These are phyloP conservation scores for Lates calcarifer DNA, from an alignment of 2,113 vertebrate genomes.

Conservation along the genomic window DNA sequence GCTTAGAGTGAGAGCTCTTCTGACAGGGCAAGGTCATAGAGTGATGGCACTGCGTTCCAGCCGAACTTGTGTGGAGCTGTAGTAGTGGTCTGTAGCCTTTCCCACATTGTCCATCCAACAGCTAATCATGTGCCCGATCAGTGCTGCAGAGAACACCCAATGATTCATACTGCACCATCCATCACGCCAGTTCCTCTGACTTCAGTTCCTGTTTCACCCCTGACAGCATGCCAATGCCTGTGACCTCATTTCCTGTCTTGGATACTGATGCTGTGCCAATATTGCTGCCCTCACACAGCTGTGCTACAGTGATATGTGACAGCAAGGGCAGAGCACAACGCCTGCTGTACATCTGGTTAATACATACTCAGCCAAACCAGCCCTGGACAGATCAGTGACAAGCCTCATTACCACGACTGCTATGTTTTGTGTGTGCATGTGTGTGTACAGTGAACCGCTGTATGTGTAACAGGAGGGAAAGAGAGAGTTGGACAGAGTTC, in stretches of 20 bases:
- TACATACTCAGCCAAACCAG: slow-evolving; percentile 25
- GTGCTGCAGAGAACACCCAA: slow-evolving; percentile 64
- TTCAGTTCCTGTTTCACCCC: slow-evolving; percentile 58
- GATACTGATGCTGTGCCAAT: slow-evolving; percentile 49
- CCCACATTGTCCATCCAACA: slow-evolving; percentile 15
- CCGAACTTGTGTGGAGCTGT: slow-evolving; percentile 3
- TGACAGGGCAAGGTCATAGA: slow-evolving; percentile 51
- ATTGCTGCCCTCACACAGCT: slow-evolving; percentile 50
- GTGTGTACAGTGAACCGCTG: not conserved
- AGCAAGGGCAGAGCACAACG: slow-evolving; percentile 35
- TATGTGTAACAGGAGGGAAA: not conserved
- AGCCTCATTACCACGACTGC: slow-evolving; percentile 16
- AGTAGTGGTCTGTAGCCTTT: slow-evolving; percentile 9
- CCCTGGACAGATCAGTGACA: slow-evolving; percentile 18
- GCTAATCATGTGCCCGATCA: slow-evolving; percentile 49
- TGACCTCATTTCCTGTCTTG: slow-evolving; percentile 75
- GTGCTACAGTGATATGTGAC: slow-evolving; percentile 32
- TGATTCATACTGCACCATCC: slow-evolving; percentile 79
- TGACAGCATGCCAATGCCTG: slow-evolving; percentile 54
- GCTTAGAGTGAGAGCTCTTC: slow-evolving; percentile 19
- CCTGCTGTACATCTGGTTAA: slow-evolving; percentile 27
- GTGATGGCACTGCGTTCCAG: slow-evolving; percentile 11
- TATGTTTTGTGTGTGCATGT: not conserved
- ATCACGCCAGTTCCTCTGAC: slow-evolving; percentile 50
- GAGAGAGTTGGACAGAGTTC: not conserved